Evolutionary conservation across 1,140 invertebrate genomes (phyloP), one percentile per base, ranked within the genome.

Genomic region (Pristionchus pacificus): DNA sequence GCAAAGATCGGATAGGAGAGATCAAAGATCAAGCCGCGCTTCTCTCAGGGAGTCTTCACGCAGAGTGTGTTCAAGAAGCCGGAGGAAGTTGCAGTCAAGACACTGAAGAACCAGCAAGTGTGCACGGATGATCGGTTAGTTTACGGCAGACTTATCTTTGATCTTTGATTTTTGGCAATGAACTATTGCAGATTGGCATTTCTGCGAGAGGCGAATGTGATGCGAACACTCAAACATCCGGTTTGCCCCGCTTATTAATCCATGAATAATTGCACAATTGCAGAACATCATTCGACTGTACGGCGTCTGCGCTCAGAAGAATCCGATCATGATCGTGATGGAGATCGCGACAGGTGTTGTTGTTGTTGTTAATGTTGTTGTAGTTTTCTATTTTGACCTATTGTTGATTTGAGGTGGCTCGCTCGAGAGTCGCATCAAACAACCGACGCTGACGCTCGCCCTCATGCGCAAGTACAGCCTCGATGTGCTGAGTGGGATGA

Each of bases 291-390:
- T 73, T 49, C 60, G 67, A 19, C 58, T 73, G 10, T 73, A 73
- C 62, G 71, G 71, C n/a, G 71, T 73, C 1, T 65, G 65, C 15
- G 64, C 71, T 28, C 71, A 73, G 57, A 58, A 68, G 49, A 32
- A 75, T 65, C 74, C 74, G 25, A 74, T 75, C n/a, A 75, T 75
- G 74, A 75, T 75, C 30, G 74, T 75, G 3, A 68, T 75, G 69
- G 74, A 74, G 60, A 14, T 59, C 30, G 74, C 74, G 19, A 19
- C 63, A 24, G 38, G 38, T 49, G 38, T 10, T 19, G 38, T 10
- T n/a, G n/a, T n/a, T n/a, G n/a, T n/a, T n/a, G n/a, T n/a, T n/a
- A n/a, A n/a, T n/a, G n/a, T n/a, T n/a, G n/a, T n/a, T n/a, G n/a
- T n/a, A n/a, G n/a, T n/a, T n/a, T n/a, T n/a, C n/a, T n/a, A n/a